Evolutionary conservation across 1,140 invertebrate genomes (phyloP).

Genomic region (Euura lappo): DNA sequence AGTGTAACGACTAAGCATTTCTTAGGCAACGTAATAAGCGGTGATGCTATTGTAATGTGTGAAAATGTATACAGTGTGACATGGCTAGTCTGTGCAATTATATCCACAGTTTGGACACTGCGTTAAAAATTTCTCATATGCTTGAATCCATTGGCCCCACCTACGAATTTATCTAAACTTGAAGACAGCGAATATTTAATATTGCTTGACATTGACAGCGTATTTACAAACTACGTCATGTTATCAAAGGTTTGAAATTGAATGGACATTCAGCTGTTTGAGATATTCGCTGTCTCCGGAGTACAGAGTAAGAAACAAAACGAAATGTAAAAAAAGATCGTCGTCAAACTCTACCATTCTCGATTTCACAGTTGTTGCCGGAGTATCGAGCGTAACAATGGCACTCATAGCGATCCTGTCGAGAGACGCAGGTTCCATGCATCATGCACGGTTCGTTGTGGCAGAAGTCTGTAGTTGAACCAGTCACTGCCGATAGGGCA

Average conservation of each 20-base stretch:
- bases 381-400: slow-evolving; percentile 78
- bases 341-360: slow-evolving; percentile 63
- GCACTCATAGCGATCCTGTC: slow-evolving; percentile 78
- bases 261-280: too few species aligned
- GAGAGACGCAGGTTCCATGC: slow-evolving; percentile 78
- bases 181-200: background rate
- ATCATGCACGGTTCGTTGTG: slow-evolving; percentile 80
- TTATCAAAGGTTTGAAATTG: too few species aligned
- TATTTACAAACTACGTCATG: too few species aligned
- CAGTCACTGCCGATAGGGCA: slow-evolving; percentile 46
- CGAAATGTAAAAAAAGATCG: background rate
- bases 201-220: too few species aligned
- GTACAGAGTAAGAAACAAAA: background rate
- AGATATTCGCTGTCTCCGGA: background rate
- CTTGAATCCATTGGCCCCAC: background rate
- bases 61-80: background rate
- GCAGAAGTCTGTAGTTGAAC: slow-evolving; percentile 72
- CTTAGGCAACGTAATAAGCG: background rate
- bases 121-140: background rate
- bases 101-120: background rate
- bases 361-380: slow-evolving; percentile 85
- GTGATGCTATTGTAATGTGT: background rate
- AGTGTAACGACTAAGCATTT: background rate
- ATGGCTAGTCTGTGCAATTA: background rate
- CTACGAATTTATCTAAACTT: background rate